Conservation (phyloP, 2,113 vertebrate genomes). For the Otocyon megalotis region DNA sequence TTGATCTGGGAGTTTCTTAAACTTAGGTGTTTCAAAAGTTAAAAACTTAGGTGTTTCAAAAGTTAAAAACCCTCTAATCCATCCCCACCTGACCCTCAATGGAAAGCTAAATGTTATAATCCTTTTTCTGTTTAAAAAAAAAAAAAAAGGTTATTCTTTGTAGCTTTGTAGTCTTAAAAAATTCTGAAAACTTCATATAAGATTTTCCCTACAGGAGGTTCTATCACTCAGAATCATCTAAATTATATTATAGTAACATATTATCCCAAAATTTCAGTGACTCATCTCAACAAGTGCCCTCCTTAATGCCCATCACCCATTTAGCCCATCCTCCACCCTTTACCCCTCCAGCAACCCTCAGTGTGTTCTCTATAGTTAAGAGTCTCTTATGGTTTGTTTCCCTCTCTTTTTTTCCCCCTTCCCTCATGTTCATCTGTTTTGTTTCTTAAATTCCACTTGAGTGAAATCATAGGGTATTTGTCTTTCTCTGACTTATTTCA, state of each 20-base stretch:
- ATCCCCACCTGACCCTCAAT: background rate
- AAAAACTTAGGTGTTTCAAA: background rate
- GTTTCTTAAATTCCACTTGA: too few relatives aligned
- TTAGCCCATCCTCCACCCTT: too few relatives aligned
- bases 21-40: background rate
- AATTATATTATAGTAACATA: background rate
- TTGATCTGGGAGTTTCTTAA: conserved; percentile 7
- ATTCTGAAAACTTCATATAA: background rate
- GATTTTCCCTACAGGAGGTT: background rate
- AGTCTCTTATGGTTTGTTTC: background rate
- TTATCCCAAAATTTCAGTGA: background rate
- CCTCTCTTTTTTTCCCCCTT: too few relatives aligned
- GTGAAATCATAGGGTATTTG: too few relatives aligned
- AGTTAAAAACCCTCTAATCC: background rate
- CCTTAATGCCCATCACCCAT: too few relatives aligned
- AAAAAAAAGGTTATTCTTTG: background rate
- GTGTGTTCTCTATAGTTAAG: too few relatives aligned
- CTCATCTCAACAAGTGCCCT: too few relatives aligned
- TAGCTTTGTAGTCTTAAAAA: background rate
- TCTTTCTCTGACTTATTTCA: too few relatives aligned
- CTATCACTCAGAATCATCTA: background rate
- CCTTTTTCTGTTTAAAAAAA: background rate
- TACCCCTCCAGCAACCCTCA: too few relatives aligned
- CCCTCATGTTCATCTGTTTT: too few relatives aligned
- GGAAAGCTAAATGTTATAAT: background rate